Percentiles rank a stretch among this genome's conserved stretches.
Conservation (phyloP, 2,888 invertebrate genomes). For the Cerceris rybyensis region DNA sequence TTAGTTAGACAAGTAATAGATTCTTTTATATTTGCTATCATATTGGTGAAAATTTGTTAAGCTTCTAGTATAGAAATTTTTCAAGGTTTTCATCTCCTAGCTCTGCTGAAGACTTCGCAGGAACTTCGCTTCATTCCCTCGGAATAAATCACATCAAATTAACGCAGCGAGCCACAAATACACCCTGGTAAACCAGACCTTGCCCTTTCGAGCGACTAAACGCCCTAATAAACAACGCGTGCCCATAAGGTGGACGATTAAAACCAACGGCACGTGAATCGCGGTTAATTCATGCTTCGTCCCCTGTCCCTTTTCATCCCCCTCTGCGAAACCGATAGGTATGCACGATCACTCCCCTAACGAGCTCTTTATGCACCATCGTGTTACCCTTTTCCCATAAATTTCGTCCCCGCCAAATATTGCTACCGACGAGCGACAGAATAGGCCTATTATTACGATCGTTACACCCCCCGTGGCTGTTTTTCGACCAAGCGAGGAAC, state of each 20-base stretch:
- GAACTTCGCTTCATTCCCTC: slow-evolving; percentile 38
- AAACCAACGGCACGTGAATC: slow-evolving; percentile 64
- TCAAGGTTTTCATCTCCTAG: not conserved
- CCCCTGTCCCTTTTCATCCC: slow-evolving; percentile 29
- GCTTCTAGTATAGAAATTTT: too few species aligned
- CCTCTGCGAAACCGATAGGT: slow-evolving; percentile 17
- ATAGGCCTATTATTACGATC: slow-evolving; percentile 45
- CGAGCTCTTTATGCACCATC: slow-evolving; percentile 60
- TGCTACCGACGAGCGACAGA: slow-evolving; percentile 40
- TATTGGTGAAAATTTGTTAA: too few species aligned
- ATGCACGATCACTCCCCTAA: slow-evolving; percentile 45
- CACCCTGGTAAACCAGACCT: slow-evolving; percentile 61
- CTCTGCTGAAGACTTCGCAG: slow-evolving; percentile 16
- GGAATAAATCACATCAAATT: slow-evolving; percentile 65
- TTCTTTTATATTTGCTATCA: too few species aligned
- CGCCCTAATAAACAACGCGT: slow-evolving; percentile 72
- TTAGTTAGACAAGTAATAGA: too few species aligned
- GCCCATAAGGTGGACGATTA: slow-evolving; percentile 69
- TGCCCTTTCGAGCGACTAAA: slow-evolving; percentile 60
- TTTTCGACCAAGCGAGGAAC: slow-evolving; percentile 2
- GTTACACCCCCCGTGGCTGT: slow-evolving; percentile 23
- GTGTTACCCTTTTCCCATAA: slow-evolving; percentile 63
- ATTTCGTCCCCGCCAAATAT: slow-evolving; percentile 58
- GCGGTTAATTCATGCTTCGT: slow-evolving; percentile 69
- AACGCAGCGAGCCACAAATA: slow-evolving; percentile 60